Evolutionary conservation across 2,797 vertebrate genomes (phyloP), one percentile per base, ranked within the genome.

Genomic region (Dendrocincla tyrannina): DNA sequence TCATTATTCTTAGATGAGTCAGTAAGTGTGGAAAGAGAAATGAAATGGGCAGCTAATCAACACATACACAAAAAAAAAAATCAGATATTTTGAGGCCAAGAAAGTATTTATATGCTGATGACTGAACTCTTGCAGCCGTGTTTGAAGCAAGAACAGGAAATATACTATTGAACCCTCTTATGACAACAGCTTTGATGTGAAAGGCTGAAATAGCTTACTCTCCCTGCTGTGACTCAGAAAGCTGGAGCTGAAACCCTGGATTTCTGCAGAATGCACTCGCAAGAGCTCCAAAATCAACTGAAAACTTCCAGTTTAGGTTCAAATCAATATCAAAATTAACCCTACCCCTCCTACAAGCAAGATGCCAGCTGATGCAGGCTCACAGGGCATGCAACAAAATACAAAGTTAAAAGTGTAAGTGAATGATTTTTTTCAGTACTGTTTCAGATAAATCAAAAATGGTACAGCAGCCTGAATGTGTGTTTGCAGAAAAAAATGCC

Each of bases 71-170:
- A 15, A 20, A 14, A 63, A 66, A 60, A 30, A 63, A 63, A 56
- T 67, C 83, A 87, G 72, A 89, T 63, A 46, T 62, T 96, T 60
- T 55, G 74, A 91, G 41, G 85, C 88, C 84, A 85, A 90, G 68
- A 56, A 93, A 94, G 85, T 76, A 89, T 96, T 96, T 90, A 70
- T 90, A 90, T 37, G 67, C 67, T 72, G 85, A 85, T 95, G 96
- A 96, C 80, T 96, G 83, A 93, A 87, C 90, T 95, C 88, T 19
- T 63, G 47, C 74, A 91, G 77, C 83, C 67, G 39, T 3, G 37
- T 46, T 55, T 66, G 74, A 39, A 84, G 78, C 82, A 91, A 82
- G 91, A 95, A 87, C 91, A 82, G 94, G 93, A 95, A 96, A 93
- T 90, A 90, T 7, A 92, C 52, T 91, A 13, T 58, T 93, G 94